A percentile compares a stretch with the other conserved stretches of the same genome.
phyloP scores from a whole-genome alignment of 2,113 vertebrate species.

The Menidia beryllina region DNA sequence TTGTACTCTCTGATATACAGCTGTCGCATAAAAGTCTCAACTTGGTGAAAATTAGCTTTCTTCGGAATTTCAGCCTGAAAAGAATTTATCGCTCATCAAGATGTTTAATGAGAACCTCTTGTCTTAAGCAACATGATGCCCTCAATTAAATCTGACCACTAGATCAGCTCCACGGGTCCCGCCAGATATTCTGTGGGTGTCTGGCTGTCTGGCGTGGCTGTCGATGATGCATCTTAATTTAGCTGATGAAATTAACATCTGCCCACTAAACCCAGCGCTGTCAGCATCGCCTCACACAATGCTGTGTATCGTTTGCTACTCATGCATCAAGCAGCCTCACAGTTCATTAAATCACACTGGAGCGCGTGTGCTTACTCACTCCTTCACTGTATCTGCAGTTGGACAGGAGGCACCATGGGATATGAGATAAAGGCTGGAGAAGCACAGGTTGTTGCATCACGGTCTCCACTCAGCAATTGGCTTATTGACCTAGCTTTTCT shows the following conservation, averaged over 20 bases:
- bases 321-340: conserved; percentile 33
- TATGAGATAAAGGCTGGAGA: conserved; percentile 44
- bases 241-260: conserved; percentile 60
- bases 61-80: neutral
- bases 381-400: conserved; percentile 20
- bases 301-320: conserved; percentile 40
- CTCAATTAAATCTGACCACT: conserved; percentile 26
- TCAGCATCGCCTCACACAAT: conserved; percentile 23
- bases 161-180: conserved; percentile 13
- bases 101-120: conserved; percentile 5
- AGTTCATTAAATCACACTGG: conserved; percentile 38
- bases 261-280: conserved; percentile 20
- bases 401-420: conserved; percentile 24
- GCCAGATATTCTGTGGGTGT: conserved; percentile 15
- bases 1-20: too few species aligned
- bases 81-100: neutral
- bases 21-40: neutral
- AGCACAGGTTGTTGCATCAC: conserved; percentile 54
- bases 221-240: conserved; percentile 43
- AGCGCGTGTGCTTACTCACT: conserved; percentile 6
- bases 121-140: conserved; percentile 1
- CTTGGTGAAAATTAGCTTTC: neutral
- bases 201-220: conserved; percentile 5
- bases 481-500: conserved; percentile 31
- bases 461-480: conserved; percentile 35